phyloP scores from a whole-genome alignment of 2,888 invertebrate species.

The Conomelus anceps region DNA sequence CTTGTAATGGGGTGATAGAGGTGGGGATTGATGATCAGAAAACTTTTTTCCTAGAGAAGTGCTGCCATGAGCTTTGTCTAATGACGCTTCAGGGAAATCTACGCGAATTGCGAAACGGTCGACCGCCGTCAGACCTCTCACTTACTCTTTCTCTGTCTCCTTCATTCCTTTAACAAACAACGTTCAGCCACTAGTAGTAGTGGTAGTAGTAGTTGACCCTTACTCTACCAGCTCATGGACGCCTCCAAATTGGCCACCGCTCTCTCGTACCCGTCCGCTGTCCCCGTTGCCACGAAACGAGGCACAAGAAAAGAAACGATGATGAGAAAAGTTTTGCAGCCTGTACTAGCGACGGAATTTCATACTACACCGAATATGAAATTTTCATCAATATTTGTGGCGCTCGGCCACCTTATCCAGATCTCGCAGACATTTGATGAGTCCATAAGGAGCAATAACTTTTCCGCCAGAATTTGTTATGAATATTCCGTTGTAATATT shows the following conservation, averaged over 20 bases:
- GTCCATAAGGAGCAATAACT: neutral
- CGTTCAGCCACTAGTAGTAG: neutral
- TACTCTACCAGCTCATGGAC: no score
- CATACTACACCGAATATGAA: neutral
- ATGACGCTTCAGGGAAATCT: constrained; percentile 9
- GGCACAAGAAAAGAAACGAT: neutral
- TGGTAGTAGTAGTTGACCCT: neutral
- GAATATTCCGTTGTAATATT: neutral
- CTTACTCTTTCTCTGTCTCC: no score
- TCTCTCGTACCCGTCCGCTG: neutral
- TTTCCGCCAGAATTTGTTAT: neutral
- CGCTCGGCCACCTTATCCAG: neutral
- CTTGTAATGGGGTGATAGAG: neutral
- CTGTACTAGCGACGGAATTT: neutral
- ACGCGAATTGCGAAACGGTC: neutral
- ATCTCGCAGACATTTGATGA: neutral
- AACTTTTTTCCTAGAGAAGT: neutral
- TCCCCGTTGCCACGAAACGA: neutral
- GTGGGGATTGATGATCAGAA: neutral
- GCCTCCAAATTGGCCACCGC: no score
- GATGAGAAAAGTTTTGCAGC: neutral
- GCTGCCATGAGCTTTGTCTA: neutral
- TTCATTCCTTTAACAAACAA: neutral
- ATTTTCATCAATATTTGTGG: neutral
- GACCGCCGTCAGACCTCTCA: neutral